Evolutionary conservation across 35 echinoderm and acorn worm species (phyloP), one percentile per base, ranked within the genome.

Genomic region (Lytechinus pictus): DNA sequence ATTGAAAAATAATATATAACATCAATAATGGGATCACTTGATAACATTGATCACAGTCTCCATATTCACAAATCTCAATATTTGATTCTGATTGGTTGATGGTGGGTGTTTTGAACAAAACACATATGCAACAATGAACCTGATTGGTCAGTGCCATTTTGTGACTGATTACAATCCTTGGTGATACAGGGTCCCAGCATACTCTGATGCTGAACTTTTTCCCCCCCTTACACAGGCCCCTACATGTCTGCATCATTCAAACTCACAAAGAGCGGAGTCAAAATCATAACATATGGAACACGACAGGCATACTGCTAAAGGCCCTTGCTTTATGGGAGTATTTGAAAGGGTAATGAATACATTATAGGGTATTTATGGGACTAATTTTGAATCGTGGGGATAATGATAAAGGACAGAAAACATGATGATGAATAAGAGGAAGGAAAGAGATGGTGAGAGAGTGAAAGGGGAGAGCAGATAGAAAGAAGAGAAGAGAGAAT

Each of bases 271-370:
- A 79, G 66, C 19, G 66, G 16, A 44, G 33, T 16, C 66, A 79
- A 24, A 79, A 79, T 79, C 66, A 79, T 79, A 24, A 79, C 66
- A 79, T 79, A 79, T 79, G 66, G 66, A n/a, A 79, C 66, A n/a
- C 19, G 66, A 79, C n/a, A 24, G 66, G 66, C 21, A 24, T 79
- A 79, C 21, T 79, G 16, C 66, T 79, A 3, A 7, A 79, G 66
- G 66, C 66, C 19, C 19, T 79, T 16, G 66, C 66, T 79, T 79
- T 79, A 79, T 79, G 66, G 66, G 21, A 79, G 66, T 7, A 79
- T 79, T 79, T 79, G 33, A 79, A 79, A 79, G 66, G 66, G 66
- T 79, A 79, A 79, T 79, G 66, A 79, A 79, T 79, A 24, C 66
- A 79, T 79, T 79, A 79, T 27, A 24, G n/a, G 19, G 66, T 24